Conservation (phyloP, 2,113 vertebrate species). For the Rhineura floridana region DNA sequence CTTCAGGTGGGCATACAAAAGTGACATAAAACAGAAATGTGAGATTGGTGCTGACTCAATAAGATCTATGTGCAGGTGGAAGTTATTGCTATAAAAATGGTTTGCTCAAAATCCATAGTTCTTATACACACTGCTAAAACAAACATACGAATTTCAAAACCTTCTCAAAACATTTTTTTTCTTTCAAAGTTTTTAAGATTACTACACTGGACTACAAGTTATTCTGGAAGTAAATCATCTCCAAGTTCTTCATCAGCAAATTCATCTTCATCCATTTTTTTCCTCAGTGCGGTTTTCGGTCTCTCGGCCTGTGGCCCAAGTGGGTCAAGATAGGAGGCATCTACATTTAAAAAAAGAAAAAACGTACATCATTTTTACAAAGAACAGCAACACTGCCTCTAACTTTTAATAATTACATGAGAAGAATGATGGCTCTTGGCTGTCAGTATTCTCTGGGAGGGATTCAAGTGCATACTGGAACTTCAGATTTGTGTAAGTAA, state of each 20-base stretch:
- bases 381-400: not conserved
- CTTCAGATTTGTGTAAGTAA: too few relatives aligned
- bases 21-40: not conserved
- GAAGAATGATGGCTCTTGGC: not conserved
- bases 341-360: constrained; percentile 72
- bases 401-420: not conserved
- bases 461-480: too few relatives aligned
- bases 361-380: not conserved
- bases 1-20: not conserved
- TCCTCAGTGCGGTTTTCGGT: constrained; percentile 91
- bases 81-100: not conserved
- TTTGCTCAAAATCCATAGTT: constrained; percentile 23
- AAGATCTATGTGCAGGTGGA: not conserved
- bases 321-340: constrained; percentile 91
- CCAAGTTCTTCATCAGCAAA: constrained; percentile 95
- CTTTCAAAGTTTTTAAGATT: constrained; percentile 23
- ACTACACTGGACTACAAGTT: constrained; percentile 8
- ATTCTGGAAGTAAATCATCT: constrained; percentile 94
- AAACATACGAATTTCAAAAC: constrained; percentile 16
- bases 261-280: constrained; percentile 87
- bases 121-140: not conserved
- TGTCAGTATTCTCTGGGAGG: too few relatives aligned
- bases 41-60: not conserved
- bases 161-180: constrained; percentile 21
- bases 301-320: constrained; percentile 92